Base-by-base conservation (phyloP, 2,888 invertebrate species). In the Drosophila pseudotalamancana region DNA sequence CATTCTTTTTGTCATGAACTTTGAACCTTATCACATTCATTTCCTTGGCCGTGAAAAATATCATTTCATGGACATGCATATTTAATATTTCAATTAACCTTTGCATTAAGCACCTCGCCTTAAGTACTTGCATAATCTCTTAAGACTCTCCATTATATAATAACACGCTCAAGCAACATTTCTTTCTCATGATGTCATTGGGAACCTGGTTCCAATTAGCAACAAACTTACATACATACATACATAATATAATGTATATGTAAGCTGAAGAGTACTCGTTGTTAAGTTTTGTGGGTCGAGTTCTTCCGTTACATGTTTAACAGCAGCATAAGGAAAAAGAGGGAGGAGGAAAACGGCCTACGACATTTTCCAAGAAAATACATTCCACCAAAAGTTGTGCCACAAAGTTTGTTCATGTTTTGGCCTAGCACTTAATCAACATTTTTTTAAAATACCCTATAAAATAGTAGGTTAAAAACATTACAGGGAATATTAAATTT, bases 241-340 rank as follows among this genome's bases (percentile, higher is more conserved):
- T n/a, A n/a, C n/a, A n/a, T n/a, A n/a, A n/a, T n/a, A n/a, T n/a
- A n/a, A n/a, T n/a, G n/a, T n/a, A n/a, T n/a, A n/a, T n/a, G n/a
- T n/a, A n/a, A n/a, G n/a, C n/a, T n/a, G n/a, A n/a, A n/a, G n/a
- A n/a, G n/a, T n/a, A n/a, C n/a, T n/a, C n/a, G n/a, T n/a, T n/a
- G n/a, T 16, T 29, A 53, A n/a, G 27, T 23, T 14, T 21, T 43
- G 32, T 56, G 34, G 43, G 32, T 49, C 55, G 43, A 49, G 54
- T 53, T 77, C 73, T 64, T 73, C 64, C 69, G 78, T 46, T 77
- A 34, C 69, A 61, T 68, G 77, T 61, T 67, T 45, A 23, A 48
- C 54, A 56, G 42, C 21, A 25, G 9, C 9, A 3, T 40, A 23
- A 31, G n/a, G n/a, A n/a, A n/a, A n/a, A n/a, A n/a, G n/a, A 31